Evolutionary conservation across 1,140 invertebrate species (phyloP).

Genomic region (Drosophila fuyamai): DNA sequence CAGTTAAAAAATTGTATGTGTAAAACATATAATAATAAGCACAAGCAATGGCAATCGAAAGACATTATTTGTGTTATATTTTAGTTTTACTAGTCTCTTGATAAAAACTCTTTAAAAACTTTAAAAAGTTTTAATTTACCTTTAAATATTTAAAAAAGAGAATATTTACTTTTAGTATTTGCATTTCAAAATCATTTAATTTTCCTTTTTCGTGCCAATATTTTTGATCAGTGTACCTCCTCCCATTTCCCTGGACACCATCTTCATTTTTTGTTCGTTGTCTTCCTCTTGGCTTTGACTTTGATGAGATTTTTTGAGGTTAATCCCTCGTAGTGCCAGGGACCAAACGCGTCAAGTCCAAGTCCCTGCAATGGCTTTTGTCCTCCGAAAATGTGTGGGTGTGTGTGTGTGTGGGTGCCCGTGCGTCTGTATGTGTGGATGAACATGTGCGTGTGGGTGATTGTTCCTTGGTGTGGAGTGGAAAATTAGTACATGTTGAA

Average conservation of each 20-base stretch:
- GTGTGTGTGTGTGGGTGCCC: conserved; percentile 13
- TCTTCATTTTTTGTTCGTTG: conserved; percentile 40
- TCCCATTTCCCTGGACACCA: conserved; percentile 43
- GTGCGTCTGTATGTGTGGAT: conserved; percentile 12
- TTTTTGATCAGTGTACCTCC: conserved; percentile 7
- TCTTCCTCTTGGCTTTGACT: conserved; percentile 73
- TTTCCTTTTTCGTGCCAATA: neutral
- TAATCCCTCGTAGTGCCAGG: conserved; percentile 81
- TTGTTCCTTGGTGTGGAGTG: conserved; percentile 79
- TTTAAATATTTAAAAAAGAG: too few relatives aligned
- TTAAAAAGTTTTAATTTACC: too few relatives aligned
- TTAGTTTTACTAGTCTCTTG: too few relatives aligned
- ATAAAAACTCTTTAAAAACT: too few relatives aligned
- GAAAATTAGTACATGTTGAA: conserved; percentile 82
- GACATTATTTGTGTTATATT: too few relatives aligned
- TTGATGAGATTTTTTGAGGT: conserved; percentile 84
- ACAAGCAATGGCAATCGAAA: too few relatives aligned
- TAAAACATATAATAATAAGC: too few relatives aligned
- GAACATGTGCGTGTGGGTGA: conserved; percentile 40
- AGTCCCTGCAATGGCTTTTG: conserved; percentile 75
- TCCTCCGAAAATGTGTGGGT: conserved; percentile 27
- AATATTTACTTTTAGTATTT: too few relatives aligned
- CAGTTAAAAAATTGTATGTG: too few relatives aligned
- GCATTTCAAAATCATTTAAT: neutral
- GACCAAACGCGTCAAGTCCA: conserved; percentile 76